Percentiles rank a stretch among this genome's conserved stretches.
Evolutionary conservation across 2,888 invertebrate species (phyloP).

Genomic region (Geophilus truncorum): DNA sequence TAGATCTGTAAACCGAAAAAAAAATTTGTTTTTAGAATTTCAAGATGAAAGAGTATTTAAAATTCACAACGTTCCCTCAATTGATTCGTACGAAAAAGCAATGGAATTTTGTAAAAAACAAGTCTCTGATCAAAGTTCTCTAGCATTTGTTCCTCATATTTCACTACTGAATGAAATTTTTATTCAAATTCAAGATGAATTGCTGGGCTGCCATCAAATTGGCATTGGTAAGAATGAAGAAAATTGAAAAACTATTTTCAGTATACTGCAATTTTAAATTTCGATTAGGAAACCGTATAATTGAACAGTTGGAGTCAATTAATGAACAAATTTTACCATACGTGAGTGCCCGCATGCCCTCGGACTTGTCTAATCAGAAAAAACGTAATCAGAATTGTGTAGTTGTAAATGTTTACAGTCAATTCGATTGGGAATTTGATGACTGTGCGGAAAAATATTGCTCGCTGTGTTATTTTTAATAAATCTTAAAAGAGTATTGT

Average conservation of each 20-base stretch:
- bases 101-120: background rate
- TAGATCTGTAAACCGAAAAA: no score
- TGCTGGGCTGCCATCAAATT: background rate
- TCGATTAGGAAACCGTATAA: background rate
- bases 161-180: background rate
- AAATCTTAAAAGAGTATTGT: background rate
- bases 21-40: background rate
- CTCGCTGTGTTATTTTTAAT: background rate
- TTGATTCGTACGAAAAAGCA: background rate
- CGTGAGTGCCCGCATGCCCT: background rate
- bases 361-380: background rate
- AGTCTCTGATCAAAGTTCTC: background rate
- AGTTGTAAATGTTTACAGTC: background rate
- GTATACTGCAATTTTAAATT: background rate
- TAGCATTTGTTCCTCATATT: background rate
- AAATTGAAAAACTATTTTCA: no score
- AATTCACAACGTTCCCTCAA: background rate
- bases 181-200: background rate
- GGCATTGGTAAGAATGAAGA: background rate
- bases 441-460: background rate
- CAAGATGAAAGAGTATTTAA: background rate
- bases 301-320: background rate
- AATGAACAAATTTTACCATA: background rate
- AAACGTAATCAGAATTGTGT: background rate
- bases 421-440: background rate